These are phyloP conservation scores for Rhadina sibilatrix DNA, from an alignment of 2,113 vertebrate species.

Conservation along the genomic window DNA sequence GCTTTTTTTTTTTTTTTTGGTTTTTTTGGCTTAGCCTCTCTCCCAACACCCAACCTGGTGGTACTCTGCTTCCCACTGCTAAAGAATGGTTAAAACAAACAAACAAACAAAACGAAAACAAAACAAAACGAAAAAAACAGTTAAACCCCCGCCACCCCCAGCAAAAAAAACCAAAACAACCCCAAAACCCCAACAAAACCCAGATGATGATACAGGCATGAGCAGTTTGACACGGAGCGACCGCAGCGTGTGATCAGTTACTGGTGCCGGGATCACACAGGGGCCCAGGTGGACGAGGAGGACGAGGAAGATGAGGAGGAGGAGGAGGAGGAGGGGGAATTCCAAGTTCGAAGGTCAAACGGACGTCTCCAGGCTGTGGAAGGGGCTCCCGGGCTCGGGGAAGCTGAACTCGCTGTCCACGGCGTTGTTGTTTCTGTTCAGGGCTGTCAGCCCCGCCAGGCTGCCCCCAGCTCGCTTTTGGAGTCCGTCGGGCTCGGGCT, in stretches of 20 bases:
- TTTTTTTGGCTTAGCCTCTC: conserved; percentile 1
- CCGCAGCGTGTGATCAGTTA: conserved; percentile 37
- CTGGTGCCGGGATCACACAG: conserved; percentile 35
- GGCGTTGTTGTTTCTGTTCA: conserved; percentile 77
- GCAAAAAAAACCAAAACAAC: neutral
- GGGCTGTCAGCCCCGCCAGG: conserved; percentile 7
- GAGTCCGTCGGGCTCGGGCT: conserved; percentile 67
- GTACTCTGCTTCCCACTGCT: conserved; percentile 53
- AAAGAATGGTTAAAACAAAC: neutral
- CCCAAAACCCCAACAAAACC: neutral
- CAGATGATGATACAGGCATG: conserved; percentile 15
- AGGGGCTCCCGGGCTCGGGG: conserved; percentile 63
- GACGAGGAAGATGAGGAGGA: neutral
- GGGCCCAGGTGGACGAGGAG: neutral
- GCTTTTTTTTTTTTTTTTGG: too few species aligned
- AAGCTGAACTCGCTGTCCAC: conserved; percentile 65
- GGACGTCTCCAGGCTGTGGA: conserved; percentile 78
- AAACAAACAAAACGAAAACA: neutral
- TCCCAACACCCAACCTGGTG: neutral
- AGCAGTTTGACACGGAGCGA: conserved; percentile 58
- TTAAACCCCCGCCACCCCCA: neutral
- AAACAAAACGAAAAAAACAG: neutral
- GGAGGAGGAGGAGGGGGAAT: neutral
- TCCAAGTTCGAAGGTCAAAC: conserved; percentile 70
- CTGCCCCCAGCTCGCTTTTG: conserved; percentile 38